Evolutionary conservation across 1,140 invertebrate genomes (phyloP), one percentile per base, ranked within the genome.

Genomic region (Holotrichia oblita): DNA sequence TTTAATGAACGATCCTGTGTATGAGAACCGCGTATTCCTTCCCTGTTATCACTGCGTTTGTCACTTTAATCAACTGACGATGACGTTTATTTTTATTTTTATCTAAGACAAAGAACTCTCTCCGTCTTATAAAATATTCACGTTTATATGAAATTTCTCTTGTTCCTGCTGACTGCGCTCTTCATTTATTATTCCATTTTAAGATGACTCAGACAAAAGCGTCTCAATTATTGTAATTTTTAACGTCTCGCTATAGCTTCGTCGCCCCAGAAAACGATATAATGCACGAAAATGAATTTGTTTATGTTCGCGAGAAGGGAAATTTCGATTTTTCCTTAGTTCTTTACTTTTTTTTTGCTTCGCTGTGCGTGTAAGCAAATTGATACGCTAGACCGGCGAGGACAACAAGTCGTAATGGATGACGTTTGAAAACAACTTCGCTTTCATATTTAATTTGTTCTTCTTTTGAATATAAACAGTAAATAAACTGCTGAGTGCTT

Each of bases 181-280:
- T 48, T 69, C 61, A 34, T 69, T 69, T 69, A 27, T 69, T 69
- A 27, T 69, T 69, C 61, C 61, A 69, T 69, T 69, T 69, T 34
- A 34, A 69, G 61, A 69, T 69, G 61, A 69, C 17, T 22, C 24
- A 69, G 61, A 69, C 61, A 69, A 69, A 69, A 69, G 61, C 61
- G 61, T 69, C 61, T 34, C 61, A 69, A 69, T 69, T 69, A 69
- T 27, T 27, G 22, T 69, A 69, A 69, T 69, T 69, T 69, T 69
- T 69, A 69, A 34, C 22, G 61, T 69, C 22, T 69, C 61, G 61
- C 61, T 69, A 27, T 6, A 12, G 20, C 22, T 27, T 69, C 61
- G 61, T 22, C 22, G 22, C 3, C 61, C 22, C 22, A 9, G 61
- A 34, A 69, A 69, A 69, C 61, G 8, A 69, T 69, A 27, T 69